A percentile compares a stretch with the other conserved stretches of the same genome.
phyloP scores from a whole-genome alignment of 2,113 vertebrate species.

The Acrocephalus arundinaceus region DNA sequence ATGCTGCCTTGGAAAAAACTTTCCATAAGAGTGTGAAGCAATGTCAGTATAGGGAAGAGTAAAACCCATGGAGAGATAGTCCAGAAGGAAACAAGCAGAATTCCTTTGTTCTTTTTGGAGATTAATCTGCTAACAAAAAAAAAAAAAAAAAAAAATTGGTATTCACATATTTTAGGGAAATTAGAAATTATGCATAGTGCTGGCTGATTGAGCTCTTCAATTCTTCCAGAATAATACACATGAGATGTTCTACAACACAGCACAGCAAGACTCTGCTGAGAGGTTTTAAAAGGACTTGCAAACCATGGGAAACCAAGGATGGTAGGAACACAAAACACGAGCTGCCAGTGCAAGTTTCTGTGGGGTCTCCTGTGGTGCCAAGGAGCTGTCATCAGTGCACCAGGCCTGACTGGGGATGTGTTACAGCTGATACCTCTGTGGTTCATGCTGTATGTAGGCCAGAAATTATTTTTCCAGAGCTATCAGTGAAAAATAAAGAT shows the following conservation, averaged over 20 bases:
- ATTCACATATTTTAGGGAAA: not conserved
- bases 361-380: conserved; percentile 67
- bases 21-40: not conserved
- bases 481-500: conserved; percentile 37
- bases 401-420: conserved; percentile 26
- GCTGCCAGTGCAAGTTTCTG: conserved; percentile 46
- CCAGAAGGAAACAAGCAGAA: not conserved
- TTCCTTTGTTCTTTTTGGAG: not conserved
- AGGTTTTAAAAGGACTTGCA: conserved; percentile 16
- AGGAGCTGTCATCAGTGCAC: conserved; percentile 66
- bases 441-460: conserved; percentile 21
- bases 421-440: conserved; percentile 61
- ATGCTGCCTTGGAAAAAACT: not conserved
- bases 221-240: not conserved
- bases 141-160: not conserved
- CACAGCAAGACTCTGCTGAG: not conserved
- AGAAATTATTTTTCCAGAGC: conserved; percentile 69
- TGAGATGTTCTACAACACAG: not conserved
- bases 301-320: not conserved
- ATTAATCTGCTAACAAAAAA: not conserved
- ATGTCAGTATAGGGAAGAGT: not conserved
- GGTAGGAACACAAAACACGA: not conserved
- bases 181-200: not conserved
- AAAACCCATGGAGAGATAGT: not conserved
- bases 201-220: not conserved